Conservation (phyloP, 1,140 invertebrate genomes). For the Nixonia krombeini region DNA sequence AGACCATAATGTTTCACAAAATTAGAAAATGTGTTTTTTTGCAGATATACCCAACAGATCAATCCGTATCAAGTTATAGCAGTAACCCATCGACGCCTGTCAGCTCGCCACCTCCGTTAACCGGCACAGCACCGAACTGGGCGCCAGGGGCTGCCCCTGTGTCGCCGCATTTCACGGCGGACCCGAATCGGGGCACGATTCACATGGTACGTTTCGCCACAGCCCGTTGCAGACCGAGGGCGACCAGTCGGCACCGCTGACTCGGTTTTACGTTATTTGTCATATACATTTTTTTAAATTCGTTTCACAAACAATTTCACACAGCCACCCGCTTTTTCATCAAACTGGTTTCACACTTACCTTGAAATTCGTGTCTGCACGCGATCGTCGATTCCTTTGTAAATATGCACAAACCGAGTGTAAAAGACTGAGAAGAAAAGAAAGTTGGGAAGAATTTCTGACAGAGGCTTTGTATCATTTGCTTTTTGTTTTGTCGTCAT, state of each 20-base stretch:
- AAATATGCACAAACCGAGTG: too few relatives aligned
- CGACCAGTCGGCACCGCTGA: conserved; percentile 16
- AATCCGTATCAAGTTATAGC: conserved; percentile 90
- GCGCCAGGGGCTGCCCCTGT: conserved; percentile 72
- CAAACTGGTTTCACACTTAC: conserved; percentile 41
- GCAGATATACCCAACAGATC: conserved; percentile 90
- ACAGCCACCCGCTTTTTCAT: conserved; percentile 45
- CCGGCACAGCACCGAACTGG: conserved; percentile 73
- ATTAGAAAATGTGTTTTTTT: conserved; percentile 24
- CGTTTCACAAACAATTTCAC: conserved; percentile 38
- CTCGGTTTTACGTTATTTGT: conserved; percentile 6
- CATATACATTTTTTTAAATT: conserved; percentile 22
- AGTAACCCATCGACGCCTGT: conserved; percentile 91
- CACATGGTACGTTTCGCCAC: conserved; percentile 69
- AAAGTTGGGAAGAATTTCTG: background rate
- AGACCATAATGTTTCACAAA: background rate
- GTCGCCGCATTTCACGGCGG: conserved; percentile 71
- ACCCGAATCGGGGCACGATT: conserved; percentile 70
- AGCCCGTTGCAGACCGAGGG: background rate
- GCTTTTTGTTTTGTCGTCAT: too few relatives aligned
- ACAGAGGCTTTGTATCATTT: background rate
- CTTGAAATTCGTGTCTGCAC: conserved; percentile 26
- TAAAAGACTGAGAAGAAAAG: too few relatives aligned
- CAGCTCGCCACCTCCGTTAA: conserved; percentile 87
- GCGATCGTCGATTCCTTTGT: conserved; percentile 39